Base-by-base conservation (phyloP, 2,888 invertebrate genomes). In the Drosophila nigricruria region DNA sequence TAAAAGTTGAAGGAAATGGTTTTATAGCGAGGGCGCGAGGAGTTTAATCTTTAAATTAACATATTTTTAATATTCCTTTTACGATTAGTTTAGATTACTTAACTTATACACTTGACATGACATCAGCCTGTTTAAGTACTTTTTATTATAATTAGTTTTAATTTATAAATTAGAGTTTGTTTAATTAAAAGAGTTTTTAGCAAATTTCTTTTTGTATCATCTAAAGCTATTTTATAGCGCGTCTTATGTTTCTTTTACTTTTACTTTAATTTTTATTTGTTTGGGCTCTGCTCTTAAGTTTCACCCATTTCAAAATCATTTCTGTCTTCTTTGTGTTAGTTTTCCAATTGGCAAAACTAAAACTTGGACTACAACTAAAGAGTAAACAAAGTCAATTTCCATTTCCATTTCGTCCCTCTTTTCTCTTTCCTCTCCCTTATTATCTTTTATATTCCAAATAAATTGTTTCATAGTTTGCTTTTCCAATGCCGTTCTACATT, bases 221-320 rank as follows among this genome's bases (percentile, higher is more conserved):
- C 78, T 83, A 76, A 71, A 76, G 81, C 82, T 82, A 81, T 85
- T 81, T 68, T 50, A 84, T 85, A 87, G 82, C 81, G 69, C 62
- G 70, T 85, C 70, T 77, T 81, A 58, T 69, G 40, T 63, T 73
- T 70, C 53, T 57, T 43, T 70, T 52, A 43, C 50, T 14, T 52
- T 30, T 14, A 8, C 34, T 64, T 42, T 70, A 49, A 47, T 53
- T 16, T 43, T 20, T 25, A 14, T 43, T 20, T 50, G 32, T 3
- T 52, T 23, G 50, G 23, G 65, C 27, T 70, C 20, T 49, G 34
- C 59, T 68, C 32, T 43, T 38, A 53, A 57, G 68, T 66, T 66
- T 73, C 45, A 57, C 52, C 72, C 69, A 64, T 50, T 65, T 71
- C 62, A 79, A 71, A 78, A 78, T 71, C 71, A 62, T 70, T 58